These are phyloP conservation scores for Phyllostomus hastatus DNA, from an alignment of 2,113 vertebrate genomes.

Conservation along the genomic window DNA sequence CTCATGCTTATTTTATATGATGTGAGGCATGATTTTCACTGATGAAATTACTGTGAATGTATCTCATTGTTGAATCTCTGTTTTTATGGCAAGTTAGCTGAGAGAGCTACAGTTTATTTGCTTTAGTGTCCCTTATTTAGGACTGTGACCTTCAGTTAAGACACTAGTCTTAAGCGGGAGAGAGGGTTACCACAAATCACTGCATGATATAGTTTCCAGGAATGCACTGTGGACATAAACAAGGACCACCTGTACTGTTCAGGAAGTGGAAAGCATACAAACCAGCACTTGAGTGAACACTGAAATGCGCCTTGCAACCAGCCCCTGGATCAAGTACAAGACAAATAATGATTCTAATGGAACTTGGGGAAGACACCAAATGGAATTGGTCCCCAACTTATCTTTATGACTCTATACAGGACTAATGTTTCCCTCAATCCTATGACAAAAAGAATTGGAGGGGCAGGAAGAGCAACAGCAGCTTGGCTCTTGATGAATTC, in stretches of 20 bases:
- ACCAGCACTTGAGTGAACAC: not conserved
- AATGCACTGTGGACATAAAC: not conserved
- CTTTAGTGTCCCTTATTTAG: not conserved
- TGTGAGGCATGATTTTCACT: not conserved
- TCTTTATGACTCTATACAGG: not conserved
- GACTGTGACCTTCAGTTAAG: not conserved
- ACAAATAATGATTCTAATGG: not conserved
- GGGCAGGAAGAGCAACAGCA: not conserved
- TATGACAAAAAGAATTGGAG: not conserved
- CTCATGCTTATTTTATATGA: not conserved
- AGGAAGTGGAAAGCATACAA: not conserved
- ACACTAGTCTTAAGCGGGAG: not conserved
- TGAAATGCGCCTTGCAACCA: not conserved
- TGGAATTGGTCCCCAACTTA: not conserved
- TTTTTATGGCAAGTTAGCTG: not conserved
- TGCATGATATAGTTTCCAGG: not conserved
- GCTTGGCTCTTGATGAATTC: not conserved
- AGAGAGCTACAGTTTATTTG: not conserved
- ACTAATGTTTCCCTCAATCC: not conserved
- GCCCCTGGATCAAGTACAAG: not conserved
- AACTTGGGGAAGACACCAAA: not conserved
- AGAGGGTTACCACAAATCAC: not conserved
- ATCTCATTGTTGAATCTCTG: not conserved
- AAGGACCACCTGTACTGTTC: not conserved
- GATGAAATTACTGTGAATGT: not conserved